Percentiles rank a stretch among this genome's conserved stretches.
These are phyloP conservation scores for Linepithema humile DNA, from an alignment of 1,140 invertebrate genomes.

Conservation along the genomic window DNA sequence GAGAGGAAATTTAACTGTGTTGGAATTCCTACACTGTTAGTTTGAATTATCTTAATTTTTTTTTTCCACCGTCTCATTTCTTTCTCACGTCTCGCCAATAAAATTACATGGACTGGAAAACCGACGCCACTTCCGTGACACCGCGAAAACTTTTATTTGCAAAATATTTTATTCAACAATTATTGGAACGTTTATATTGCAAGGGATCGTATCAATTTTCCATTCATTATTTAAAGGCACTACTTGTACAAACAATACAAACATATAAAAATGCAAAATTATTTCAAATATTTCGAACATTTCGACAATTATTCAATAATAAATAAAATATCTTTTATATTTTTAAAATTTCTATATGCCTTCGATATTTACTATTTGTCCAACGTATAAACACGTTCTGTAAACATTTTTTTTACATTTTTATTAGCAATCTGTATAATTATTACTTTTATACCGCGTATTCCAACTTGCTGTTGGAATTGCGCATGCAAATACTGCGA, in stretches of 20 bases:
- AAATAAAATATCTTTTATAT: too few species aligned
- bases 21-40: neutral
- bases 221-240: neutral
- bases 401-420: neutral
- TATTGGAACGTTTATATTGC: neutral
- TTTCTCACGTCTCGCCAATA: neutral
- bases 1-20: conserved; percentile 70
- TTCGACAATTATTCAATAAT: neutral
- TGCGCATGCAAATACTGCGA: neutral
- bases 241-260: neutral
- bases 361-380: neutral
- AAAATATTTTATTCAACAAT: neutral
- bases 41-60: conserved; percentile 7
- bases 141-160: neutral
- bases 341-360: neutral
- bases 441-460: neutral
- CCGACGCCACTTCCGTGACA: neutral
- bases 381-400: too few species aligned
- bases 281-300: neutral
- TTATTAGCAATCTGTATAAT: neutral
- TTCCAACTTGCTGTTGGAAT: neutral
- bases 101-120: neutral
- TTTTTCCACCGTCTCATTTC: neutral
- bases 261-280: neutral
- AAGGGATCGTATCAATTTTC: neutral